Conservation (phyloP, 2,113 vertebrate genomes). For the Ciconia boyciana region DNA sequence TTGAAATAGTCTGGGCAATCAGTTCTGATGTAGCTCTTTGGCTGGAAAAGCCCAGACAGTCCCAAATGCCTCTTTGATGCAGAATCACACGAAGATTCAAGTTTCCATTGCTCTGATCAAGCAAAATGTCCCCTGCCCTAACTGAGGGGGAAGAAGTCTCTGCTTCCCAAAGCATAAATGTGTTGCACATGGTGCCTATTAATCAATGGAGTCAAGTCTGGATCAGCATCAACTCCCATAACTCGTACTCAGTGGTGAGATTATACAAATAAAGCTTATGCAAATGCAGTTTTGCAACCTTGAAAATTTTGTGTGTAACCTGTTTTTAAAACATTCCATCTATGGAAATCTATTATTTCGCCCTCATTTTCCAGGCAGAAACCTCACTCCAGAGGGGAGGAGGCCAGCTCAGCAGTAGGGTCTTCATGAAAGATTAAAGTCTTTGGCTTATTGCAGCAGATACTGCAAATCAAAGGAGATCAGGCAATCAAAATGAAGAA, state of each 20-base stretch:
- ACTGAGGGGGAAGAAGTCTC: not conserved
- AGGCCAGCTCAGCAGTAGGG: not conserved
- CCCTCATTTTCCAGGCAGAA: not conserved
- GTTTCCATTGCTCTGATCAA: conserved; percentile 30
- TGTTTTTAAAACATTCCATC: not conserved
- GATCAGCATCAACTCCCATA: not conserved
- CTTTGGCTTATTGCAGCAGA: not conserved
- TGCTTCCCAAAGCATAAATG: not conserved
- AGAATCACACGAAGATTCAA: conserved; percentile 1
- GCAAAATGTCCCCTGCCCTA: conserved; percentile 8
- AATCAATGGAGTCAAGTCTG: conserved; percentile 13
- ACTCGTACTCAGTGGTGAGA: not conserved
- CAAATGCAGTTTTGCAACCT: not conserved
- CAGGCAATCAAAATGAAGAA: not conserved
- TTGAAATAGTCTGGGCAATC: conserved; percentile 20
- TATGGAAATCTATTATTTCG: not conserved
- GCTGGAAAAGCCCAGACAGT: conserved; percentile 1
- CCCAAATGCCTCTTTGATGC: conserved; percentile 25
- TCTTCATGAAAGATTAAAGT: not conserved
- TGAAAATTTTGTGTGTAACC: not conserved
- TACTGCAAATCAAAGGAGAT: not conserved
- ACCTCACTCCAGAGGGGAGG: not conserved
- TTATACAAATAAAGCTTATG: conserved; percentile 3
- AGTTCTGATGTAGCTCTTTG: not conserved
- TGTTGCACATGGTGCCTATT: conserved; percentile 4